These are phyloP conservation scores for Hydrophis major DNA, from an alignment of 2,797 vertebrate genomes.

Conservation along the genomic window DNA sequence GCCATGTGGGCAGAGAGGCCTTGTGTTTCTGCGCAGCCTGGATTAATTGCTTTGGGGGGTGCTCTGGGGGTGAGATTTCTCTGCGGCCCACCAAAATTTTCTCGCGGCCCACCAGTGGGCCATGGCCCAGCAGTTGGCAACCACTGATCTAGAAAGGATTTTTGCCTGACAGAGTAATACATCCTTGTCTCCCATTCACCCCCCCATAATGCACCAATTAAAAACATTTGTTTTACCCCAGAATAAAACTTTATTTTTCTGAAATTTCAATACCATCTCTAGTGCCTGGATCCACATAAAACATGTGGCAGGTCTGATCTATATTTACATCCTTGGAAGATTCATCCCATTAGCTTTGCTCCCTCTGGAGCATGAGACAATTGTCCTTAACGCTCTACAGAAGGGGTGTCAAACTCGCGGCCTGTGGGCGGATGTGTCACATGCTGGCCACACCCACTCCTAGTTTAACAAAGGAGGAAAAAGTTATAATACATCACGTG, in stretches of 20 bases:
- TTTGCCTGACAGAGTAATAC: neutral
- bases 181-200: neutral
- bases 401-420: neutral
- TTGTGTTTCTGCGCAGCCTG: too few species aligned
- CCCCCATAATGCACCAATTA: neutral
- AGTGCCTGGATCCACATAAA: neutral
- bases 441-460: too few species aligned
- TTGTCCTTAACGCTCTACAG: neutral
- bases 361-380: neutral
- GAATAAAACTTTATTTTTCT: neutral
- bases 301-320: neutral
- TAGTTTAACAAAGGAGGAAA: too few species aligned
- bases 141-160: neutral
- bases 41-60: too few species aligned
- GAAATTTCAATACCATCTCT: neutral
- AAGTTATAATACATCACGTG: too few species aligned
- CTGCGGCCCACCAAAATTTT: too few species aligned
- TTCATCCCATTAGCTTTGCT: neutral
- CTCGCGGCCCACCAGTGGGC: too few species aligned
- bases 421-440: neutral
- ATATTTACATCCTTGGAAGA: neutral
- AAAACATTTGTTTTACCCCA: neutral
- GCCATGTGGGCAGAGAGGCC: too few species aligned
- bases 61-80: too few species aligned
- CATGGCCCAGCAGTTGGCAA: too few species aligned